Evolutionary conservation across 2,797 vertebrate genomes (phyloP).

Genomic region (Enteromius treurensis): DNA sequence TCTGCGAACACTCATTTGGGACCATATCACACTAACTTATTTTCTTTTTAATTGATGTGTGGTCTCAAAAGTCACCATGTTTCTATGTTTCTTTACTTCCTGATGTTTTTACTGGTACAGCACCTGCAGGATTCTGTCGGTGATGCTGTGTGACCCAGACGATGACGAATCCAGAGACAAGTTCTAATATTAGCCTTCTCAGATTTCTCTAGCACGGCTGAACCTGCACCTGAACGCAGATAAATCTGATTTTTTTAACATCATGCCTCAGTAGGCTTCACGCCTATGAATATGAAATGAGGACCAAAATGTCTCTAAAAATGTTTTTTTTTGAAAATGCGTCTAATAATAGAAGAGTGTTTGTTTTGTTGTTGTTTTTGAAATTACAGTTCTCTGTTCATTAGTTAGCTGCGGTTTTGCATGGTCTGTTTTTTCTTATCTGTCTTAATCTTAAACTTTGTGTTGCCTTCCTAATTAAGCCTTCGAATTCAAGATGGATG

Average conservation of each 20-base stretch:
- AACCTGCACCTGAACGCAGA: slow-evolving; percentile 24
- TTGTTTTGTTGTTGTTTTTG: background rate
- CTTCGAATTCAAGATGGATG: background rate
- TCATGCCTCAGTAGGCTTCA: background rate
- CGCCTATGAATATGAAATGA: background rate
- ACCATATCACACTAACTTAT: background rate
- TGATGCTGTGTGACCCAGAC: slow-evolving; percentile 16
- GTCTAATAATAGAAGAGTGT: background rate
- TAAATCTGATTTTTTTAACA: background rate
- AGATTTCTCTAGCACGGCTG: slow-evolving; percentile 19
- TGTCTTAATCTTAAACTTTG: background rate
- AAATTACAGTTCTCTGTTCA: background rate
- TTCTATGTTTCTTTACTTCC: background rate
- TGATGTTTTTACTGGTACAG: background rate
- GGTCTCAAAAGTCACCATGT: background rate
- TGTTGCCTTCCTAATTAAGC: background rate
- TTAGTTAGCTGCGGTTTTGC: background rate
- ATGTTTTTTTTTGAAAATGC: background rate
- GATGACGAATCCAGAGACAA: slow-evolving; percentile 6
- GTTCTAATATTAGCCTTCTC: slow-evolving; percentile 39
- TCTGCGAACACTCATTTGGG: background rate
- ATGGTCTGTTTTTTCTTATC: background rate
- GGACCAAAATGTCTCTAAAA: background rate
- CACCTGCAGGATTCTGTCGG: background rate
- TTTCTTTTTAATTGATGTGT: background rate